Evolutionary conservation across 2,888 invertebrate genomes (phyloP).

Genomic region (Palloptera scutellata): DNA sequence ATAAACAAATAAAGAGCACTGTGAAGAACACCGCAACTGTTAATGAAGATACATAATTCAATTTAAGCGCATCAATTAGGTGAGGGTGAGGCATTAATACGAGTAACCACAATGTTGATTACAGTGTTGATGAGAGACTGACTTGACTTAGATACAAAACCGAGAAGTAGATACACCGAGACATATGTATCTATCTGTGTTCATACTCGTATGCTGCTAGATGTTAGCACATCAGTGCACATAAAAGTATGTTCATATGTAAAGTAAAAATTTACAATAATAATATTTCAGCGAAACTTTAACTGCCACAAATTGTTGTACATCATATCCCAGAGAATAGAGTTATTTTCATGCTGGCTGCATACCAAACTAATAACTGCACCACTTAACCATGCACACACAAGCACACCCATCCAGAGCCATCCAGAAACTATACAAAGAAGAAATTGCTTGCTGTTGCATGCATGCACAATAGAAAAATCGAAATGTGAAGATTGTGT

Average conservation of each 20-base stretch:
- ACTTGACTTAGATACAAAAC: no score
- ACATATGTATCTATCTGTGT: no score
- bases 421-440: constrained; percentile 15
- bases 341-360: constrained; percentile 24
- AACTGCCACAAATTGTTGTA: neutral
- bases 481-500: no score
- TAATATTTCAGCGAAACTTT: no score
- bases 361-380: constrained; percentile 4
- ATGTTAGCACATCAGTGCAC: no score
- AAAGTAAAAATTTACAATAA: no score
- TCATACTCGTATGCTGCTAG: no score
- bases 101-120: no score
- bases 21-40: constrained; percentile 10
- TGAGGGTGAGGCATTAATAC: neutral
- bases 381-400: constrained; percentile 12
- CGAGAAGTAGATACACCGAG: no score
- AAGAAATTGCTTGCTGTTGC: constrained; percentile 11
- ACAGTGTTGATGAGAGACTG: no score
- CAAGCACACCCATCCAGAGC: neutral
- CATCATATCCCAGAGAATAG: constrained; percentile 6
- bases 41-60: constrained; percentile 29
- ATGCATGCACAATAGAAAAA: neutral
- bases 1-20: no score
- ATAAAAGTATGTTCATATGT: no score
- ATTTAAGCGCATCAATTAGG: constrained; percentile 5